Conservation (phyloP, 2,113 vertebrate genomes). For the Oceanites oceanicus region DNA sequence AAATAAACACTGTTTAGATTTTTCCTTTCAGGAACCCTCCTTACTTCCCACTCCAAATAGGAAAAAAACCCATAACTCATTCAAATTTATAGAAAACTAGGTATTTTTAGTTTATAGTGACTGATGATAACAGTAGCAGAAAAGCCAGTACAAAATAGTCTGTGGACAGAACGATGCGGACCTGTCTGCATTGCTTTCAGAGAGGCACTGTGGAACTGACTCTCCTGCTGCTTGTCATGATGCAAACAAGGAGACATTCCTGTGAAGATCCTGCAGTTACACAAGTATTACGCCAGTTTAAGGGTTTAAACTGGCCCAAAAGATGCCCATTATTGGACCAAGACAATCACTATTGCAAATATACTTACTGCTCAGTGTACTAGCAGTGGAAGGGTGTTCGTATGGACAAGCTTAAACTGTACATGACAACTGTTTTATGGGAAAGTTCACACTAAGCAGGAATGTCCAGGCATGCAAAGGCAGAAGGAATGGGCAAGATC, state of each 20-base stretch:
- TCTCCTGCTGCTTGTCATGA: not conserved
- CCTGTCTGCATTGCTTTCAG: not conserved
- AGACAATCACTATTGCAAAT: not conserved
- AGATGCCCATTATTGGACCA: not conserved
- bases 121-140: not conserved
- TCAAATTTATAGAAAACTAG: not conserved
- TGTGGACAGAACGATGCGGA: not conserved
- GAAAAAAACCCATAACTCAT: not conserved
- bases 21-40: not conserved
- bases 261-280: not conserved
- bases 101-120: not conserved
- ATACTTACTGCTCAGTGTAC: not conserved
- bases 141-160: not conserved
- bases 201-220: not conserved
- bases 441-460: not conserved
- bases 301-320: not conserved
- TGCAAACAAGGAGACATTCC: not conserved
- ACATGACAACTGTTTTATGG: not conserved
- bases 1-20: not conserved
- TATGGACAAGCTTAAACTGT: not conserved
- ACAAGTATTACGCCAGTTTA: not conserved
- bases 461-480: not conserved
- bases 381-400: not conserved
- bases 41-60: not conserved
- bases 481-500: not conserved